These are phyloP conservation scores for Brachylomia viminalis DNA, from an alignment of 2,888 invertebrate species.

Conservation along the genomic window DNA sequence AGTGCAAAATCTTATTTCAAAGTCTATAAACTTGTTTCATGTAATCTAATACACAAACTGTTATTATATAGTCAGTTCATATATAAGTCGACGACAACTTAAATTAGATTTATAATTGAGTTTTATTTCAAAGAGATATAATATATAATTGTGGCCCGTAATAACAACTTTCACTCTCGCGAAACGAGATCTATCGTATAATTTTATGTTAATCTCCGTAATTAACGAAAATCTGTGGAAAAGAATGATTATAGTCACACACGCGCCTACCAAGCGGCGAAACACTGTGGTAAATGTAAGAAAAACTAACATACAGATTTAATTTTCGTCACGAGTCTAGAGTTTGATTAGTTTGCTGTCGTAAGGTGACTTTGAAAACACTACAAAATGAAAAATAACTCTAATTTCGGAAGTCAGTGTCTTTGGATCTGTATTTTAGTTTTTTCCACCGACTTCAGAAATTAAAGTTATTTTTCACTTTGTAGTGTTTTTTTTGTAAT, in stretches of 20 bases:
- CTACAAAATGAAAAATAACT: too few relatives aligned
- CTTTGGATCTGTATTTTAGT: too few relatives aligned
- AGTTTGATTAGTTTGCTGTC: not conserved
- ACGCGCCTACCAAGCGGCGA: constrained; percentile 37
- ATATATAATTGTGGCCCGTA: constrained; percentile 68
- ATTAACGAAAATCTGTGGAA: constrained; percentile 73
- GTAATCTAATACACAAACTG: constrained; percentile 62
- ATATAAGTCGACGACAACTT: constrained; percentile 63
- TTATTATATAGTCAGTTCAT: constrained; percentile 40
- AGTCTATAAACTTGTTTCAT: constrained; percentile 53
- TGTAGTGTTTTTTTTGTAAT: too few relatives aligned
- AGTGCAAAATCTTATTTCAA: constrained; percentile 49
- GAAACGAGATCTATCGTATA: constrained; percentile 71
- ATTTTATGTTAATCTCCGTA: constrained; percentile 72
- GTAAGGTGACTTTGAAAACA: not conserved
- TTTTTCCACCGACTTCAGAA: too few relatives aligned
- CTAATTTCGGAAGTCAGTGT: too few relatives aligned
- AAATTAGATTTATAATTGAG: constrained; percentile 74
- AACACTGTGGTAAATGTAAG: constrained; percentile 6
- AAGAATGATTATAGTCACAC: constrained; percentile 60
- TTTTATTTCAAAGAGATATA: constrained; percentile 74
- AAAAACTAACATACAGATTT: constrained; percentile 21
- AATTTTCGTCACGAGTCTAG: constrained; percentile 1
- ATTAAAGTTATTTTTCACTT: too few relatives aligned
- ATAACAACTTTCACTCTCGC: constrained; percentile 77